These are phyloP conservation scores for Corticium candelabrum DNA, from an alignment of 37 sponge, comb jelly and placozoan genomes.

Conservation along the genomic window DNA sequence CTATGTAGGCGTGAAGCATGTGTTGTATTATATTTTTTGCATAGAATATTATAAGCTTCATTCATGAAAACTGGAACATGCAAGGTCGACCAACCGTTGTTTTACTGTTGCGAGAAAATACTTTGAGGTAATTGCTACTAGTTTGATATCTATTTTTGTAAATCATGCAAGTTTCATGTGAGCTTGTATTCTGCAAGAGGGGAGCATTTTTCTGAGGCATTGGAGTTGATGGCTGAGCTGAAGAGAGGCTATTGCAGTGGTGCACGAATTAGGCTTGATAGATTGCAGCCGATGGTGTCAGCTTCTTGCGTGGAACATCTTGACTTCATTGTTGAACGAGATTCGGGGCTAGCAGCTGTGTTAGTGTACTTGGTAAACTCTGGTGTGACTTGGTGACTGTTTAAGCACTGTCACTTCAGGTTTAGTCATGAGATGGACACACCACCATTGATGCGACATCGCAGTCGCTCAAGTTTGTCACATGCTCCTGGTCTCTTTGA, in stretches of 20 bases:
- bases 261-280: slow-evolving; percentile 40
- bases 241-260: slow-evolving; percentile 62
- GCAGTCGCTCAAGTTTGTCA: background rate
- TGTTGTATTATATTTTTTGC: background rate
- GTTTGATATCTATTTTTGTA: background rate
- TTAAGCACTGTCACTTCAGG: too few relatives aligned
- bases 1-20: background rate
- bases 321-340: slow-evolving; percentile 24
- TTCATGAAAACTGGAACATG: slow-evolving; percentile 73
- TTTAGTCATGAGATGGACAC: background rate
- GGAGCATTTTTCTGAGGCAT: slow-evolving; percentile 37
- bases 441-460: background rate
- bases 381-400: too few relatives aligned
- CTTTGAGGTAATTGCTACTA: background rate
- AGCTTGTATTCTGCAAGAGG: slow-evolving; percentile 15
- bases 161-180: background rate
- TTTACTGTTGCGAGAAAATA: slow-evolving; percentile 29
- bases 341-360: slow-evolving; percentile 3
- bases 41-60: slow-evolving; percentile 29
- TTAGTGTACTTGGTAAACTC: background rate
- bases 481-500: background rate
- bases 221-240: slow-evolving; percentile 55
- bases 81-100: slow-evolving; percentile 48
- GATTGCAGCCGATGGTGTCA: slow-evolving; percentile 57
- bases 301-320: slow-evolving; percentile 55